phyloP scores from a whole-genome alignment of 2,797 vertebrate species.

The Denticeps clupeoides region DNA sequence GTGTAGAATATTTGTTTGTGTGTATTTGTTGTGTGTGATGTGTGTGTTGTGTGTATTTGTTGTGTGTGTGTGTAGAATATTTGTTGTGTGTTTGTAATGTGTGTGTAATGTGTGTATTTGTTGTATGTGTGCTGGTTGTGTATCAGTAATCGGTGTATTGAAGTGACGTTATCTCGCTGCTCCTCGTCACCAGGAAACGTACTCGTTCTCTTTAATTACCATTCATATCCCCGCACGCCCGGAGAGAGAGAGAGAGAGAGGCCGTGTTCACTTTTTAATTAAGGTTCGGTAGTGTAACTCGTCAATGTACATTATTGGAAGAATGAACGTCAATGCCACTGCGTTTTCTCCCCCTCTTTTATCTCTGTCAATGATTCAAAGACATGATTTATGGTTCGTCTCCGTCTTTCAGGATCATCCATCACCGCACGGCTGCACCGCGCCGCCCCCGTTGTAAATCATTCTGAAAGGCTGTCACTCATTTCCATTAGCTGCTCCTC shows the following conservation, averaged over 20 bases:
- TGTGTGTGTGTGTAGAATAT: constrained; percentile 16
- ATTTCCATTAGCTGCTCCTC: constrained; percentile 93
- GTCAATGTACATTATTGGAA: constrained; percentile 99
- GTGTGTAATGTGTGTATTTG: not conserved
- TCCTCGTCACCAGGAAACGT: constrained; percentile 27
- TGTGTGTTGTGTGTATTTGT: no score
- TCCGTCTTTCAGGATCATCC: constrained; percentile 99
- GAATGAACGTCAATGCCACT: constrained; percentile 98
- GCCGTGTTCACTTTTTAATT: constrained; percentile 89
- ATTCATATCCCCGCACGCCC: constrained; percentile 54
- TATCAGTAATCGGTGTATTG: constrained; percentile 16
- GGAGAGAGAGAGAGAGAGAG: constrained; percentile 36
- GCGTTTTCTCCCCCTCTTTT: constrained; percentile 97
- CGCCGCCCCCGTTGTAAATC: constrained; percentile 98
- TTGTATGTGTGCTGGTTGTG: not conserved
- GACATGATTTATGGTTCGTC: constrained; percentile 99
- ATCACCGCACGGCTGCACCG: constrained; percentile 94
- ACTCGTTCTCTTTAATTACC: constrained; percentile 71
- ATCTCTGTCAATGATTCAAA: constrained; percentile 99
- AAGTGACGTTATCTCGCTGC: constrained; percentile 58
- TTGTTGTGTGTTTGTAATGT: constrained; percentile 23
- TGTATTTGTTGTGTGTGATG: no score
- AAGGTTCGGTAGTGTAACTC: constrained; percentile 99
- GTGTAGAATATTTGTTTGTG: no score
- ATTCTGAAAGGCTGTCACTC: constrained; percentile 99